Conservation (phyloP, 2,888 invertebrate genomes). For the Glaucopsyche alexis region DNA sequence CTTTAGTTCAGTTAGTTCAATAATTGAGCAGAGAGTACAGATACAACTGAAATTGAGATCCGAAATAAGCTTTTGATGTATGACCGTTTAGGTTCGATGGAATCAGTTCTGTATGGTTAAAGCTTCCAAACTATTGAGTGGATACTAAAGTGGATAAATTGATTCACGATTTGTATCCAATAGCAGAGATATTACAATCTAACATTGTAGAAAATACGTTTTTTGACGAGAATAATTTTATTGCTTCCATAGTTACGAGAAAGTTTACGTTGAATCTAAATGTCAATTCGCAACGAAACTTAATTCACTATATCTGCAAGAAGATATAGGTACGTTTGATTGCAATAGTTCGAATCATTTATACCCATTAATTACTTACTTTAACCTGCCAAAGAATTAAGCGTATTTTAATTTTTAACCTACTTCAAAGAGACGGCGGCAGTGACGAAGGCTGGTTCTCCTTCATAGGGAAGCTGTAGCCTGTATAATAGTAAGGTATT, state of each 20-base stretch:
- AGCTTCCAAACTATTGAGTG: conserved; percentile 18
- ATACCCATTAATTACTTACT: too few species aligned
- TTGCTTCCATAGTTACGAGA: neutral
- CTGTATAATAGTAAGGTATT: too few species aligned
- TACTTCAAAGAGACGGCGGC: too few species aligned
- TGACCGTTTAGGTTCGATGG: conserved; percentile 25
- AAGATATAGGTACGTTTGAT: too few species aligned
- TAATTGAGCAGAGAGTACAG: neutral
- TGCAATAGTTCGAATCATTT: too few species aligned
- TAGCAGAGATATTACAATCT: neutral
- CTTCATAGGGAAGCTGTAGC: too few species aligned
- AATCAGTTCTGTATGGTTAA: conserved; percentile 1
- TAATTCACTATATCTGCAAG: too few species aligned
- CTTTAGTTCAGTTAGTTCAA: conserved; percentile 8
- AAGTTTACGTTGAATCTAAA: neutral
- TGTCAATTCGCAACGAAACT: too few species aligned
- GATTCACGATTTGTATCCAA: neutral
- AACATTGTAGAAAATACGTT: neutral
- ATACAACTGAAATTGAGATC: conserved; percentile 13
- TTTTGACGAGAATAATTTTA: neutral
- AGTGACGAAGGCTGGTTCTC: too few species aligned
- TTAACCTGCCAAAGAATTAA: too few species aligned
- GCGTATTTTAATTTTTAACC: too few species aligned
- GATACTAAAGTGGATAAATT: neutral
- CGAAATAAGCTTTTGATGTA: conserved; percentile 28